A percentile compares a stretch with the other conserved stretches of the same genome.
Evolutionary conservation across 2,113 vertebrate genomes (phyloP).

Genomic region (Cinclus mexicanus): DNA sequence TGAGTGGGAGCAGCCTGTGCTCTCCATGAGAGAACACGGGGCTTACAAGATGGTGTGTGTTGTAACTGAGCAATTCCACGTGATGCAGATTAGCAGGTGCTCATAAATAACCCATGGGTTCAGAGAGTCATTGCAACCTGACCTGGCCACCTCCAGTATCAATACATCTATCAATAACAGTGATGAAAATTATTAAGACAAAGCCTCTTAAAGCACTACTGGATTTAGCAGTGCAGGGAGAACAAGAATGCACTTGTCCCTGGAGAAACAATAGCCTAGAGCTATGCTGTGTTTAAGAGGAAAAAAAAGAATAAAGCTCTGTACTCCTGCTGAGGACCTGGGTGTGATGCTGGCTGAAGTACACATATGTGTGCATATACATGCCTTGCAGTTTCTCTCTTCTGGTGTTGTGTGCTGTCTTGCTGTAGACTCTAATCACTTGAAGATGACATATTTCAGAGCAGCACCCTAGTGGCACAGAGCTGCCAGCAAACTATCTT

Average conservation of each 20-base stretch:
- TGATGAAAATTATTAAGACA: constrained; percentile 1
- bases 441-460: neutral
- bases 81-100: neutral
- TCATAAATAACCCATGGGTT: constrained; percentile 31
- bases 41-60: neutral
- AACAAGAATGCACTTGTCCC: neutral
- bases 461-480: neutral
- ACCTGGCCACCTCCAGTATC: neutral
- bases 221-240: neutral
- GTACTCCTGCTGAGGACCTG: neutral
- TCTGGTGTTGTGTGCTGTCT: neutral
- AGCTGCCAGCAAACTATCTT: neutral
- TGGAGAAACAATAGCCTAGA: neutral
- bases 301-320: neutral
- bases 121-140: neutral
- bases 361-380: neutral
- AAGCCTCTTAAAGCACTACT: constrained; percentile 9
- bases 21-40: neutral
- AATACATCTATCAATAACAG: constrained; percentile 37
- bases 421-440: neutral
- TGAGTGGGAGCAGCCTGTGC: neutral
- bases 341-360: neutral
- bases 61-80: rapidly evolving
- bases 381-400: neutral
- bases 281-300: neutral